Base-by-base conservation (phyloP, 2,113 vertebrate genomes). In the Chionomys nivalis region DNA sequence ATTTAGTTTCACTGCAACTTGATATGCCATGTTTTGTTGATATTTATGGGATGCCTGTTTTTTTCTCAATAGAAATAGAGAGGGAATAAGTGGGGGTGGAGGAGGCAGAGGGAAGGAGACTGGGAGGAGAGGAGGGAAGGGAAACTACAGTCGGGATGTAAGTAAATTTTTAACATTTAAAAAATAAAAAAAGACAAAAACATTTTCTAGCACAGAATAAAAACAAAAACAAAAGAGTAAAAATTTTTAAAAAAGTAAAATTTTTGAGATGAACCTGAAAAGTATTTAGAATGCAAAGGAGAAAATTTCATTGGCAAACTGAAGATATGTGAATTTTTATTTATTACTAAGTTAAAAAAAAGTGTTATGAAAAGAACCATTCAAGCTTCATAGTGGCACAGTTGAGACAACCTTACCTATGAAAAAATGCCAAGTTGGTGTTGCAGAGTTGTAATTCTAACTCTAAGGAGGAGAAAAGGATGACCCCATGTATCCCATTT, bases 221-320 rank as follows among this genome's bases (percentile, higher is more conserved):
- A 72, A 72, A n/a, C 17, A 66, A n/a, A 39, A 72, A 5, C n/a
- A 72, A n/a, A 72, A 4, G 36, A n/a, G 7, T 39, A 39, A 72
- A 72, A 72, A 39, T n/a, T n/a, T 16, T 21, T 19, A n/a, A 8
- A n/a, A 70, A n/a, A 70, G 68, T 19, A n/a, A 36, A 44, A 7
- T 90, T 94, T 81, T 31, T 76, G 31, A 75, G 61, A 33, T 72
- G 92, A 86, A 88, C 5, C 87, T 96, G 28, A 23, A 92, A 26
- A 83, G 36, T 39, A 89, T 94, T 96, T 26, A 81, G 94, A 86
- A 9, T 91, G 23, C 10, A 65, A 81, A 95, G 13, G 1, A 93
- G 70, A 92, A 86, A 55, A 95, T 81, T n/a, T 70, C 1, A 55
- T 90, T 96, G 75, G 55, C 66, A 91, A 28, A 78, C 2, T 78